Base-by-base conservation (phyloP, 2,888 invertebrate genomes). In the Girardia tigrina region DNA sequence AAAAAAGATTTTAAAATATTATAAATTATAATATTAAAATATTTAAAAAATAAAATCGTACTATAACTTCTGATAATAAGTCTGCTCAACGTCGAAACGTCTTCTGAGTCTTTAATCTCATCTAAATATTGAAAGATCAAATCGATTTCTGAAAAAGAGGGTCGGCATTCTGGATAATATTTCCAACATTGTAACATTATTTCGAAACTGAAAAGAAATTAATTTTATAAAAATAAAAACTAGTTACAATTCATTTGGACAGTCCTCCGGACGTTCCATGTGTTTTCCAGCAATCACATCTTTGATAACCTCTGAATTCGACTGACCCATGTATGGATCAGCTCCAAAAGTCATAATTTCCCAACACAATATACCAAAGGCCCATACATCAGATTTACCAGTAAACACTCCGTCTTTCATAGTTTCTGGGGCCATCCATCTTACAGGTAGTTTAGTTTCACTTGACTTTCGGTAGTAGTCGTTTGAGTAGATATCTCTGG, bases 321-420 rank as follows among this genome's bases (percentile, higher is more conserved):
- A 16, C 26, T 69, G 42, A 4, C 73, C 76, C 23, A 42, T 42
- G 29, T 75, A 76, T 8, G 76, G 76, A 26, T 76, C 73, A 2
- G 73, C 73, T 16, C 76, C 76, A 23, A 76, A 28, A 12, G 76
- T 76, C 76, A 76, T 76, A n/a, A 76, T 56, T 69, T 76, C 76
- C 76, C 76, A 76, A 28, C 76, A 76, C 23, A 69, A 27, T 2
- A 76, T 74, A 27, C 56, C 76, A 72, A 75, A 76, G 4, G 76
- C 75, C 76, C 76, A 76, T 2, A 76, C 76, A 28, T 76, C 76
- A 8, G 76, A 76, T 79, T 79, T 2, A 78, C 73, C 6, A 79
- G 77, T 42, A 20, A 74, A 77, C 14, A 75, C n/a, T 14, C 76
- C 76, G 29, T 76, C 76, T 36, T 29, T 75, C n/a, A 77, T 75